Base-by-base conservation (phyloP, 92 coral and sea anemone genomes). In the Hydrozoanthus gracilis region DNA sequence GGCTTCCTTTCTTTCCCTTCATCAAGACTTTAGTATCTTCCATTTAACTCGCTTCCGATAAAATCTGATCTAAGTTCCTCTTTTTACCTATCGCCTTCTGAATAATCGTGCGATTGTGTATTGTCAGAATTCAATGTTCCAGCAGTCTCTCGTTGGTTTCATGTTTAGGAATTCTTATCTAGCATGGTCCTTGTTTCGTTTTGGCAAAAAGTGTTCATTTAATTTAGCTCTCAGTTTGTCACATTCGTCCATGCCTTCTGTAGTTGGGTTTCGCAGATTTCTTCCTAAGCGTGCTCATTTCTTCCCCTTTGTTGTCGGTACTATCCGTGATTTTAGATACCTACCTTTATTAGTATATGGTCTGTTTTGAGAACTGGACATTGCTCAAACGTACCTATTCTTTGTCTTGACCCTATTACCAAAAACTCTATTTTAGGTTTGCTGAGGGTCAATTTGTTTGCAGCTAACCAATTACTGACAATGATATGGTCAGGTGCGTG, bases 231-330 rank as follows among this genome's bases (percentile, higher is more conserved):
- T 62, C 50, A 87, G 46, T 73, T 87, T 87, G 69, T 67, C 87
- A 70, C 80, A 79, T 14, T 50, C 67, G 48, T 88, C 80, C 17
- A 66, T 66, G 7, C 71, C 71, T 65, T 73, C 87, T 5, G 66
- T 39, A 16, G 46, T 46, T 39, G 91, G 78, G 82, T 88, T 62
- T 4, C 87, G 87, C 15, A 92, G 78, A 39, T 90, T 92, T 71
- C 89, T 89, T 83, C 89, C 92, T 60, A 82, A 68, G 73, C 91
- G 79, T 44, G 87, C 91, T 47, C 87, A 77, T 62, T 92, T 90
- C 61, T 80, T 87, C 35, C 92, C 91, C 90, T 82, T 90, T 90
- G 89, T 88, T 87, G 58, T 92, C 93, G 61, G 74, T 70, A 6
- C 88, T 66, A 6, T 87, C 87, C 13, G 90, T 88, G 47, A 90